These are phyloP conservation scores for Helogale parvula DNA, from an alignment of 2,113 vertebrate species.

Conservation along the genomic window DNA sequence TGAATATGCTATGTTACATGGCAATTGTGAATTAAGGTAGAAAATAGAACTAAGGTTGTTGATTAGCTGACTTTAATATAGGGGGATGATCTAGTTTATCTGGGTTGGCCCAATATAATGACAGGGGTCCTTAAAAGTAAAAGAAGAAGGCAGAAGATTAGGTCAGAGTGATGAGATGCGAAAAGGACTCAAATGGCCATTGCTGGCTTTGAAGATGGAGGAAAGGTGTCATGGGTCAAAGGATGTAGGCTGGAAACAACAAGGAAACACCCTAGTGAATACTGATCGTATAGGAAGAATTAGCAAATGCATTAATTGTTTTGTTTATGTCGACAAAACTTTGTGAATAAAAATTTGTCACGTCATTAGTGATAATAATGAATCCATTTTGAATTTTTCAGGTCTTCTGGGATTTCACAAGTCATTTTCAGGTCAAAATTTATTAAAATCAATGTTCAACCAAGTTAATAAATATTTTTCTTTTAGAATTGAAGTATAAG, in stretches of 20 bases:
- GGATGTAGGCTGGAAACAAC: background rate
- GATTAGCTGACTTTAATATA: background rate
- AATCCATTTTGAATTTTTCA: background rate
- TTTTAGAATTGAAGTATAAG: background rate
- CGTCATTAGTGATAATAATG: background rate
- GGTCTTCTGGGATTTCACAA: background rate
- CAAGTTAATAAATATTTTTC: background rate
- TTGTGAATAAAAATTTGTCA: background rate
- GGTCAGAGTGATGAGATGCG: background rate
- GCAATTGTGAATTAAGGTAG: background rate
- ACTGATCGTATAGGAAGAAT: background rate
- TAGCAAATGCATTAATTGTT: background rate
- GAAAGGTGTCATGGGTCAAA: background rate
- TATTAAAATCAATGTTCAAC: background rate
- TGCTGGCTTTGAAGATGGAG: conserved; percentile 2
- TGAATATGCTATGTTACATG: background rate
- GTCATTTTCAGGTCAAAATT: background rate
- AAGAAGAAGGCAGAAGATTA: background rate
- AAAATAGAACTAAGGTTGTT: background rate
- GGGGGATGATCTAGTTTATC: background rate
- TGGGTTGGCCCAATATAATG: background rate
- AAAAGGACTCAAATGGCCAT: background rate
- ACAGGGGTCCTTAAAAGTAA: background rate
- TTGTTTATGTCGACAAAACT: background rate
- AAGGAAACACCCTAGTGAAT: background rate